phyloP scores from a whole-genome alignment of 2,113 vertebrate genomes.

The Steatornis caripensis region DNA sequence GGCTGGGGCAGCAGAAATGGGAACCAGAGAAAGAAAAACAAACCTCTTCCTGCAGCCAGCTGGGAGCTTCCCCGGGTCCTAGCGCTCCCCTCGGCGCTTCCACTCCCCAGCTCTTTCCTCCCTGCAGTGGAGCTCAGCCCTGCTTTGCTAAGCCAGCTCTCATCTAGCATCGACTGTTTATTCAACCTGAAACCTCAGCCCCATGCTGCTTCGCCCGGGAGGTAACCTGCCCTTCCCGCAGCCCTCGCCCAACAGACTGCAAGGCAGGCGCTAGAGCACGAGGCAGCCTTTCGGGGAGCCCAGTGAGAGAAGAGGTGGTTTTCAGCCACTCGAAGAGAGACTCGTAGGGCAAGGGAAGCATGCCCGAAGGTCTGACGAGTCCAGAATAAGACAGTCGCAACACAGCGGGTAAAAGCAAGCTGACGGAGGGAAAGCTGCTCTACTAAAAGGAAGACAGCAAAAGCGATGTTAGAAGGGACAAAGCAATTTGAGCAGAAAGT shows the following conservation, averaged over 20 bases:
- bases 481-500: background rate
- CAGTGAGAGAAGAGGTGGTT: background rate
- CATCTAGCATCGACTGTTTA: rapidly evolving
- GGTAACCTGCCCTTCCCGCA: background rate
- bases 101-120: background rate
- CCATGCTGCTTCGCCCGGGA: background rate
- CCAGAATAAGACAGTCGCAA: background rate
- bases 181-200: background rate
- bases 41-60: background rate
- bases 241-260: background rate
- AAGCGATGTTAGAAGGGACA: background rate
- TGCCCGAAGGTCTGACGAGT: background rate
- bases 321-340: background rate
- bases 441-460: background rate
- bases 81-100: background rate
- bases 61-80: background rate
- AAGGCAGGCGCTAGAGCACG: background rate
- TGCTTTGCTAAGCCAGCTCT: background rate
- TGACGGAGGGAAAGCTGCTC: background rate
- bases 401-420: rapidly evolving
- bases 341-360: rapidly evolving
- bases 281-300: background rate
- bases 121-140: background rate
- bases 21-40: background rate
- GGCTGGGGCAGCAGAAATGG: background rate